phyloP scores from a whole-genome alignment of 2,113 vertebrate species.

The Macaca nemestrina region DNA sequence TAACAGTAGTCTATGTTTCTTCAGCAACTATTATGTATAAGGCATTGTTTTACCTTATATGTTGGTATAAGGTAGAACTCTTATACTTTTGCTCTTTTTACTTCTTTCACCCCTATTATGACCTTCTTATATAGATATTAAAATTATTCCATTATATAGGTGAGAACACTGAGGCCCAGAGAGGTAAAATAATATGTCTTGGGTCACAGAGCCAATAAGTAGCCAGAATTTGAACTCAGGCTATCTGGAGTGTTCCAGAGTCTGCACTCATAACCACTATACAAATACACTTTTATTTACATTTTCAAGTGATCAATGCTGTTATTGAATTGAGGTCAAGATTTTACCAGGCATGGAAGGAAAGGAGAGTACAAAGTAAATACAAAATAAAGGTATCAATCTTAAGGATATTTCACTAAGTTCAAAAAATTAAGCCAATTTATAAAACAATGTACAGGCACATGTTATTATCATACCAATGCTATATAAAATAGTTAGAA shows the following conservation, averaged over 20 bases:
- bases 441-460: not conserved
- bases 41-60: not conserved
- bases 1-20: not conserved
- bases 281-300: not conserved
- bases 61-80: no score
- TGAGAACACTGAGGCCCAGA: not conserved
- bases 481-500: not conserved
- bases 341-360: not conserved
- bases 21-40: not conserved
- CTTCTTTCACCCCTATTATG: not conserved
- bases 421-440: not conserved
- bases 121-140: not conserved
- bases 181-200: not conserved
- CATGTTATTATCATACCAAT: not conserved
- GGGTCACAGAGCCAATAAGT: not conserved
- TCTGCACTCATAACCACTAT: not conserved
- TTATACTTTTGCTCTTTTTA: not conserved
- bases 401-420: not conserved
- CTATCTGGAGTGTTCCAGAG: not conserved
- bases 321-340: not conserved
- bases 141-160: not conserved
- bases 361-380: not conserved
- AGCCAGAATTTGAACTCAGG: not conserved
- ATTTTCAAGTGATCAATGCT: not conserved
- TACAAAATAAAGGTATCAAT: not conserved